These are phyloP conservation scores for Saguinus imperator DNA, from an alignment of 2,113 vertebrate genomes.

Conservation along the genomic window DNA sequence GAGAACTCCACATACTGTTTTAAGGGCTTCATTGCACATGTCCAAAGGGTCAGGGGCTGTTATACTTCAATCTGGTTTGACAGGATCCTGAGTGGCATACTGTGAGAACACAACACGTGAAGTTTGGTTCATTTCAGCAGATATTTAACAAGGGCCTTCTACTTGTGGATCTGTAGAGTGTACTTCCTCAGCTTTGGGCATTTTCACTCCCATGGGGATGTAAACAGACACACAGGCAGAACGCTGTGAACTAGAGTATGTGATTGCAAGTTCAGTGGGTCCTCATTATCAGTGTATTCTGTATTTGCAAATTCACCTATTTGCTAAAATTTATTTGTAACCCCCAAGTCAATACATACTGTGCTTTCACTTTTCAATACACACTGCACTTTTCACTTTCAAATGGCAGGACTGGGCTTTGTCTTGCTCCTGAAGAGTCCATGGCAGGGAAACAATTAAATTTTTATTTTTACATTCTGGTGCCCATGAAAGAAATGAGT, in stretches of 20 bases:
- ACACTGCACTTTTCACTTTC: too few species aligned
- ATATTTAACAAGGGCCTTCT: not conserved
- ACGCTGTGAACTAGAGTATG: not conserved
- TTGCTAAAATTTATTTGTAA: not conserved
- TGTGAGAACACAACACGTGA: not conserved
- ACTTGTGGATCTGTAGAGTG: not conserved
- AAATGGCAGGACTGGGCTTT: too few species aligned
- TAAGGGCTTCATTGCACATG: not conserved
- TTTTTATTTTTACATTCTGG: too few species aligned
- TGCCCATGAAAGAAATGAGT: too few species aligned
- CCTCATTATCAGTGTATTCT: not conserved
- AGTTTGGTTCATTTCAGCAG: not conserved
- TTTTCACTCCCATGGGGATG: fast-evolving
- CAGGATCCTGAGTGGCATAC: too few species aligned
- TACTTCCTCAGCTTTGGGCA: too few species aligned
- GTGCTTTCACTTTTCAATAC: too few species aligned
- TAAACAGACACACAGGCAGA: not conserved
- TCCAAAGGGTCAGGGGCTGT: not conserved
- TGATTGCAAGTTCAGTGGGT: not conserved
- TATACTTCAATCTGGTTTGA: not conserved
- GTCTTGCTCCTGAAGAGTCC: too few species aligned
- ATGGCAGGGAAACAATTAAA: too few species aligned
- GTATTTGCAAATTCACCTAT: not conserved
- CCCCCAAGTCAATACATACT: not conserved
- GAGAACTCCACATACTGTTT: not conserved